Evolutionary conservation across 2,113 vertebrate species (phyloP).

Genomic region (Forbesichthys agassizii): DNA sequence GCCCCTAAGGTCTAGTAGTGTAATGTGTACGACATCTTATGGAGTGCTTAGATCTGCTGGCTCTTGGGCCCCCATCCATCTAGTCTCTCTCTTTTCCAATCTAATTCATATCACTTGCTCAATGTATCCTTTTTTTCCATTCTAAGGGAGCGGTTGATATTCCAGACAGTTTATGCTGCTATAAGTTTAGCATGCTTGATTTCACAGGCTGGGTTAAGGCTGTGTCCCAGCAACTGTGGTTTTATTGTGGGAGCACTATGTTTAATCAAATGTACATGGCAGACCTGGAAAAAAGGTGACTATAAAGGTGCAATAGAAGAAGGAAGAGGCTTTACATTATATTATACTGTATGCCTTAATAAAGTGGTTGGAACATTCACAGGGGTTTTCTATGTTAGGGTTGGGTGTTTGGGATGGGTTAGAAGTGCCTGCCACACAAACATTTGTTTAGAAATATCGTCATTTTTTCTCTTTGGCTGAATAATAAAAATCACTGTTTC

Average conservation of each 20-base stretch:
- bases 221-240: neutral
- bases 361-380: too few species aligned
- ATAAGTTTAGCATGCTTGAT: neutral
- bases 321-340: too few species aligned
- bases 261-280: slow-evolving; percentile 1
- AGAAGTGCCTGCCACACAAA: too few species aligned
- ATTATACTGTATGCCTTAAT: too few species aligned
- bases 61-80: slow-evolving; percentile 23
- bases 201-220: neutral
- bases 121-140: neutral
- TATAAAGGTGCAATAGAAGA: too few species aligned
- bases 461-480: neutral
- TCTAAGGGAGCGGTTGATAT: neutral
- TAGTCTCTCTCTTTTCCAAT: slow-evolving; percentile 19
- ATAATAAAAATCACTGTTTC: neutral
- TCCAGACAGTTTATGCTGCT: neutral
- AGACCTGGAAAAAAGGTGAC: neutral
- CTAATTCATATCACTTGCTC: slow-evolving; percentile 36
- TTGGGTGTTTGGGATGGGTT: too few species aligned
- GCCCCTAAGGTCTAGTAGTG: slow-evolving; percentile 27
- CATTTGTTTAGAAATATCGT: too few species aligned
- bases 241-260: neutral
- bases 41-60: slow-evolving; percentile 34
- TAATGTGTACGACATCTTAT: slow-evolving; percentile 26
- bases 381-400: too few species aligned